A percentile compares a stretch with the other conserved stretches of the same genome.
These are phyloP conservation scores for Sphenopsis melanotis DNA, from an alignment of 2,797 vertebrate genomes.

Conservation along the genomic window DNA sequence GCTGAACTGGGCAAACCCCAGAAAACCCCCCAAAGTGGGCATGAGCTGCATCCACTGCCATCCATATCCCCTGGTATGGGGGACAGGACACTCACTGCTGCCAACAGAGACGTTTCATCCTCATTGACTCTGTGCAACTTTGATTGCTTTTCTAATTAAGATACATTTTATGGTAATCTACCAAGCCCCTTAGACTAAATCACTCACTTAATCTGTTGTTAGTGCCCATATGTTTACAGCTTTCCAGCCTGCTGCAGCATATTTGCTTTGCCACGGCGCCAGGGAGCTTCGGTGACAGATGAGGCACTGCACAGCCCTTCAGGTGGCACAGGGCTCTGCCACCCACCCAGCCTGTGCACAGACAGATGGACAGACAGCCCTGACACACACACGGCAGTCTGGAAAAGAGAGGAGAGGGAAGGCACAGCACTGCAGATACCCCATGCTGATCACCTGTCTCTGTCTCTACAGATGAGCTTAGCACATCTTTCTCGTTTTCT, in stretches of 20 bases:
- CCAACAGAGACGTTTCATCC: not conserved
- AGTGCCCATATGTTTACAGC: conserved; percentile 66
- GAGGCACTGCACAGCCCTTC: not conserved
- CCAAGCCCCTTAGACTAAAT: conserved; percentile 50
- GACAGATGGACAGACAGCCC: not conserved
- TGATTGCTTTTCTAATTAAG: conserved; percentile 70
- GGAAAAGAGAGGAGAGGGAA: not conserved
- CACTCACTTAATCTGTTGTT: conserved; percentile 64
- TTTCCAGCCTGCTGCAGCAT: conserved; percentile 41
- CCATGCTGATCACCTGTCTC: not conserved
- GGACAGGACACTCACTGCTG: not conserved
- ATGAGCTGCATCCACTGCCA: not conserved
- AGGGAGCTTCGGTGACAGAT: not conserved
- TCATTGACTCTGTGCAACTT: not conserved
- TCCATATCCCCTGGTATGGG: not conserved
- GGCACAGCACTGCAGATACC: not conserved
- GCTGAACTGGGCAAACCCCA: not conserved
- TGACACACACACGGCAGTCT: not conserved
- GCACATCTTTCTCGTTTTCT: not conserved
- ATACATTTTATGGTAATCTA: conserved; percentile 60
- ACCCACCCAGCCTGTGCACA: not conserved
- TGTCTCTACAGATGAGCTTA: not conserved
- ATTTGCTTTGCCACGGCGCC: not conserved
- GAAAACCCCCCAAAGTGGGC: not conserved
- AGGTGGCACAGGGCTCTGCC: not conserved